Conservation (phyloP, 2,797 vertebrate genomes). For the Channa striata region DNA sequence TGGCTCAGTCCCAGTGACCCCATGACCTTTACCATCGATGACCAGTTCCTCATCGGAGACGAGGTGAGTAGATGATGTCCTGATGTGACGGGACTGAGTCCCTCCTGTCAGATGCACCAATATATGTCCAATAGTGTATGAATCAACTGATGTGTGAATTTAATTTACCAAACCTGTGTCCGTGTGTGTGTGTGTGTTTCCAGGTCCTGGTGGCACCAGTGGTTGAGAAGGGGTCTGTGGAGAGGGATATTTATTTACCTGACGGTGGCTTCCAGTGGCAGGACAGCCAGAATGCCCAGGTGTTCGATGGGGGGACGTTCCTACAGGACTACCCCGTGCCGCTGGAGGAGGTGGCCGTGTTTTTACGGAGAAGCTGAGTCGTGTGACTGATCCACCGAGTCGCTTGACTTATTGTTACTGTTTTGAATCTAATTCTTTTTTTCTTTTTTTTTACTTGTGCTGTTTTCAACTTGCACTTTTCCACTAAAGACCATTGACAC, state of each 20-base stretch:
- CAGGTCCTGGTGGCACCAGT: constrained; percentile 93
- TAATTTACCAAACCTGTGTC: constrained; percentile 25
- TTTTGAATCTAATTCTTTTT: constrained; percentile 68
- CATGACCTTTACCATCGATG: constrained; percentile 86
- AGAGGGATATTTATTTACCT: constrained; percentile 91
- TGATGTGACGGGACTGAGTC: constrained; percentile 32
- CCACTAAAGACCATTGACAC: constrained; percentile 84
- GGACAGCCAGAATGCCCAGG: constrained; percentile 86
- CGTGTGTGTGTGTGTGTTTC: constrained; percentile 45
- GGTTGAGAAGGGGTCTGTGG: constrained; percentile 84
- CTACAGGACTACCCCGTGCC: constrained; percentile 87
- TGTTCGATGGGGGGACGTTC: constrained; percentile 90
- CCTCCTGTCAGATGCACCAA: constrained; percentile 14
- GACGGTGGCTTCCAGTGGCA: constrained; percentile 88
- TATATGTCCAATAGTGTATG: constrained; percentile 14
- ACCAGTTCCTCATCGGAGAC: constrained; percentile 94
- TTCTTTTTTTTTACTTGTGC: constrained; percentile 67
- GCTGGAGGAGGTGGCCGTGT: constrained; percentile 88
- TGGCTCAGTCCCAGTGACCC: constrained; percentile 91
- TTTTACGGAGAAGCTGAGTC: constrained; percentile 80
- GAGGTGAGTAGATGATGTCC: constrained; percentile 81
- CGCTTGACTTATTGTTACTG: constrained; percentile 68
- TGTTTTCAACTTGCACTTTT: constrained; percentile 88
- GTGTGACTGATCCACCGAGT: constrained; percentile 30
- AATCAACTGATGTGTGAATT: constrained; percentile 29